Percentiles rank a stretch among this genome's conserved stretches.
phyloP scores from a whole-genome alignment of 37 sponge, comb jelly and placozoan species.

The Diacarnus erythraeanus region DNA sequence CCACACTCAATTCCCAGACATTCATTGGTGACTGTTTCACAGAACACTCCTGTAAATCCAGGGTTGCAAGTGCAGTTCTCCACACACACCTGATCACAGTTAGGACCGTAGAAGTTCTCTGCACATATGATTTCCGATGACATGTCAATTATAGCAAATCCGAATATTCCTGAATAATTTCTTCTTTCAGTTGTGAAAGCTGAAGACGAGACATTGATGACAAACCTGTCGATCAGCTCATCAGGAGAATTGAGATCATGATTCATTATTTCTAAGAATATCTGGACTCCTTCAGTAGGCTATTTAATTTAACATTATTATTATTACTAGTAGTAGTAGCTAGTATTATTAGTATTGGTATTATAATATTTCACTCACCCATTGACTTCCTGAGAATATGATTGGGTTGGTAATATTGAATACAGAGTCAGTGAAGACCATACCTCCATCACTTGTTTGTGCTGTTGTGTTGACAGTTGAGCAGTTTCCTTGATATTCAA shows the following conservation, averaged over 20 bases:
- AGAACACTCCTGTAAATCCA: constrained; percentile 43
- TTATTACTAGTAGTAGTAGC: too few species aligned
- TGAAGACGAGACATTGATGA: background rate
- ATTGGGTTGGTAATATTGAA: background rate
- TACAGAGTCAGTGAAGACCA: background rate
- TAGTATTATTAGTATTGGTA: too few species aligned
- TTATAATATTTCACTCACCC: background rate
- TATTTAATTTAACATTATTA: too few species aligned
- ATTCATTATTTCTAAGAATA: background rate
- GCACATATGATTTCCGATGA: background rate
- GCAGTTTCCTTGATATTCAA: background rate
- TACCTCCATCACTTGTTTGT: background rate
- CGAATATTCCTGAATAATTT: background rate
- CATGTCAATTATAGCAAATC: background rate
- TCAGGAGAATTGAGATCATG: background rate
- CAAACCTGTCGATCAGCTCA: constrained; percentile 9
- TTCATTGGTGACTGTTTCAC: constrained; percentile 36
- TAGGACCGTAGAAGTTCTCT: background rate
- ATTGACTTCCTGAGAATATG: background rate
- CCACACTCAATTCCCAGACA: constrained; percentile 23
- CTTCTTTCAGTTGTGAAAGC: background rate
- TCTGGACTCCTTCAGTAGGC: background rate
- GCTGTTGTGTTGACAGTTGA: background rate
- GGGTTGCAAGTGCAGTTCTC: constrained; percentile 33
- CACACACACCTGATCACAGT: background rate